Base-by-base conservation (phyloP, 1,140 invertebrate genomes). In the Agrypnia vestita region DNA sequence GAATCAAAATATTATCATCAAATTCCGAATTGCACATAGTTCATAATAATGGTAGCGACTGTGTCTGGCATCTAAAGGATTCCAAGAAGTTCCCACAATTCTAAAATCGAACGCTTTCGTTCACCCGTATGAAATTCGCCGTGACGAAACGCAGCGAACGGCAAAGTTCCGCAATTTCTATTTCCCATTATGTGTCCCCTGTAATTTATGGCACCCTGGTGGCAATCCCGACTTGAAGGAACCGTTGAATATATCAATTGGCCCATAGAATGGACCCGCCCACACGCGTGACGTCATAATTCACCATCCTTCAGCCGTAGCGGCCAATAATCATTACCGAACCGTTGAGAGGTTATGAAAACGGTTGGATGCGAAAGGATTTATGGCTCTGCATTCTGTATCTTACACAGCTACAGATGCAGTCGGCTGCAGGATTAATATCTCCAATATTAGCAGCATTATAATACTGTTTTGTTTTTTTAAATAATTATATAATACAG, bases 231-330 rank as follows among this genome's bases (percentile, higher is more conserved):
- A 79, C 67, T 56, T n/a, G 77, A 35, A 47, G 51, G 72, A 17
- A 73, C 67, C 21, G 17, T 44, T 25, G 55, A 79, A 55, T 80
- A 76, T 80, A 71, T 76, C 73, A 72, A 76, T 76, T 69, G 61
- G 49, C 35, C 67, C 43, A 75, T 76, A 71, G 74, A 47, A n/a
- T 11, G 64, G 62, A 10, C 64, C 21, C 79, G 79, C 79, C 79
- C 74, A 71, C 74, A 19, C 61, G 61, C 74, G 74, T 80, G 79
- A 80, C 64, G 74, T 79, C 49, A 75, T 75, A 75, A 80, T 55
- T 80, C 78, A 76, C 43, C 21, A 44, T 43, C 43, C 35, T 61
- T 73, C 51, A 53, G 25, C 3, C 25, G 10, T 6, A 13, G 4
- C 6, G 7, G 25, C 25, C 25, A 15, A 51, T 15, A 13, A 51